Conservation (phyloP, 2,888 invertebrate species). For the Melipona beecheii region DNA sequence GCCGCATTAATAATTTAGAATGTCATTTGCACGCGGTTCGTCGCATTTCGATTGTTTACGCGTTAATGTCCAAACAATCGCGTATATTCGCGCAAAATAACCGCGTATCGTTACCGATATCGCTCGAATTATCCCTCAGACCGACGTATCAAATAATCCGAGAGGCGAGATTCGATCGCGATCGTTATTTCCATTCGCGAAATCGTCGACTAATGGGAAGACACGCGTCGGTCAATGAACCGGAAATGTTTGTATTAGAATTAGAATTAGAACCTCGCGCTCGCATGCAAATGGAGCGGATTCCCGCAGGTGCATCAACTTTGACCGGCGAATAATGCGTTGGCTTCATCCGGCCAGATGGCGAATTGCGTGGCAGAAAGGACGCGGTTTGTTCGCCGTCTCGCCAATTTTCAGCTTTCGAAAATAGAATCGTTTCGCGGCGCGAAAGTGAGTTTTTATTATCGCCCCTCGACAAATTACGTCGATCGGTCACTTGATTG, state of each 20-base stretch:
- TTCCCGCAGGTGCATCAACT: slow-evolving; percentile 59
- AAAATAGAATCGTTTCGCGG: background rate
- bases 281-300: slow-evolving; percentile 45
- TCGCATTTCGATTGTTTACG: background rate
- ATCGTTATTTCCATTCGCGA: slow-evolving; percentile 6
- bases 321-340: slow-evolving; percentile 52
- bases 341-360: slow-evolving; percentile 22
- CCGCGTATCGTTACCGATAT: background rate
- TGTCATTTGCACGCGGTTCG: background rate
- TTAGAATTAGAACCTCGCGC: slow-evolving; percentile 46
- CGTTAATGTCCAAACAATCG: background rate
- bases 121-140: background rate
- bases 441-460: background rate
- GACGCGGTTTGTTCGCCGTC: background rate
- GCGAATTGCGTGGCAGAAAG: slow-evolving; percentile 30
- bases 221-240: slow-evolving; percentile 8
- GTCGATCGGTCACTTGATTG: background rate
- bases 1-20: background rate
- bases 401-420: background rate
- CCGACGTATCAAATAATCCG: background rate
- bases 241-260: slow-evolving; percentile 55
- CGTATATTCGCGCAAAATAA: background rate
- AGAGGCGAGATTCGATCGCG: background rate
- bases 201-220: slow-evolving; percentile 44
- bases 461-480: background rate